Base-by-base conservation (phyloP, 1,140 invertebrate genomes). In the Apis cerana region DNA sequence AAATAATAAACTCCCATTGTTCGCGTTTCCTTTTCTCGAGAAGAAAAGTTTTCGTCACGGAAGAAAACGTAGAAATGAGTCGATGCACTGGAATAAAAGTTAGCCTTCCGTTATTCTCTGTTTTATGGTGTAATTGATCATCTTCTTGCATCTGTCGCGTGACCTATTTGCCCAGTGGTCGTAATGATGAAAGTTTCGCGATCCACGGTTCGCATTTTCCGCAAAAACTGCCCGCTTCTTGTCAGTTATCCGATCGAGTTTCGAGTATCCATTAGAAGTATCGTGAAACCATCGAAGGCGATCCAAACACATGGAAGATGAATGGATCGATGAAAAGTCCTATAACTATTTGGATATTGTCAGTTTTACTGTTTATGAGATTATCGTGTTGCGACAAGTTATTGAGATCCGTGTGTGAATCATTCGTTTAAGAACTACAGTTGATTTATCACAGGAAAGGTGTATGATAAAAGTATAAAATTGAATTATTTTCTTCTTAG, bases 111-210 rank as follows among this genome's bases (percentile, higher is more conserved):
- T 1, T 23, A 21, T 72, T 85, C 11, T 50, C 10, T 64, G 21
- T 52, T 62, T 72, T 21, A 23, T 21, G 48, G 13, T 19, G 77
- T 71, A 80, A 80, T 62, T 71, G 58, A 80, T 80, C 23, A 80
- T 80, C 17, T 62, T 80, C 65, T 80, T 71, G 58, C 23, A 17
- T 43, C 52, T 61, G 23, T 71, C 43, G 21, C 58, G 58, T 68
- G 64, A 59, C 33, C 33, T 58, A 50, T 59, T 56, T 58, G 75
- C 33, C 9, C 33, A 48, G 33, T 56, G 64, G 27, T 54, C 33
- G 62, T 86, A 86, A 82, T 54, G 52, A 86, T 17, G 54, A 85
- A 85, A 86, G 77, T 86, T 86, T 76, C 23, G 4, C n/a, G 50
- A 23, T 48, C 23, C 64, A 76, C 59, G 17, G 33, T 12, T 19